These are phyloP conservation scores for Mizuhopecten yessoensis DNA, from an alignment of 1,140 invertebrate species.

Conservation along the genomic window DNA sequence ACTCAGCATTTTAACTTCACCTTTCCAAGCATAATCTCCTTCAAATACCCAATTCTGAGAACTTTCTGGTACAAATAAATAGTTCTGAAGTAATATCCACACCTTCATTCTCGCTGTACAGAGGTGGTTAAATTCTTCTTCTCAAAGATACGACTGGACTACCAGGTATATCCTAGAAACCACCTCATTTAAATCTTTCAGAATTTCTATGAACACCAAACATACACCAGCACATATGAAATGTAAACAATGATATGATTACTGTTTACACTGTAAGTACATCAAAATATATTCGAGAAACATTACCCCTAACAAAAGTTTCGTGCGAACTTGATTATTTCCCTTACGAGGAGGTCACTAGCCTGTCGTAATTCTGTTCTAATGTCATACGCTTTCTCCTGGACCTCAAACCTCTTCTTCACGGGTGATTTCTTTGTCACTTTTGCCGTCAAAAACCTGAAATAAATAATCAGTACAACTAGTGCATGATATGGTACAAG, in stretches of 20 bases:
- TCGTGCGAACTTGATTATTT: not conserved
- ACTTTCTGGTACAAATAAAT: too few relatives aligned
- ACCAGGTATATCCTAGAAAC: too few relatives aligned
- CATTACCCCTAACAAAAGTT: not conserved
- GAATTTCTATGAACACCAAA: too few relatives aligned
- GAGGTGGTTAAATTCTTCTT: too few relatives aligned
- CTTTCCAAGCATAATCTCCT: not conserved
- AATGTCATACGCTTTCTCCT: slow-evolving; percentile 76
- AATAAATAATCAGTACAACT: not conserved
- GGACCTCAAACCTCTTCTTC: slow-evolving; percentile 45
- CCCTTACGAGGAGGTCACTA: slow-evolving; percentile 74
- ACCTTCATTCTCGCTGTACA: too few relatives aligned
- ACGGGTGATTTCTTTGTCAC: not conserved
- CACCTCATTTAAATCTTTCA: too few relatives aligned
- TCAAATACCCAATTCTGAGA: not conserved
- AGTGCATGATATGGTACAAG: not conserved
- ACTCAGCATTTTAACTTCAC: slow-evolving; percentile 13
- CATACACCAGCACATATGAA: too few relatives aligned
- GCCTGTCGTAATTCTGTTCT: slow-evolving; percentile 74
- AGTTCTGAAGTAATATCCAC: too few relatives aligned
- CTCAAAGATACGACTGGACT: too few relatives aligned
- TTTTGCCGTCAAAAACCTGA: not conserved
- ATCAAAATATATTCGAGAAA: not conserved
- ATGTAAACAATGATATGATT: not conserved
- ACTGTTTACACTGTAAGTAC: not conserved